Evolutionary conservation across 2,113 vertebrate species (phyloP), one percentile per base, ranked within the genome.

Genomic region (Gallinago media): DNA sequence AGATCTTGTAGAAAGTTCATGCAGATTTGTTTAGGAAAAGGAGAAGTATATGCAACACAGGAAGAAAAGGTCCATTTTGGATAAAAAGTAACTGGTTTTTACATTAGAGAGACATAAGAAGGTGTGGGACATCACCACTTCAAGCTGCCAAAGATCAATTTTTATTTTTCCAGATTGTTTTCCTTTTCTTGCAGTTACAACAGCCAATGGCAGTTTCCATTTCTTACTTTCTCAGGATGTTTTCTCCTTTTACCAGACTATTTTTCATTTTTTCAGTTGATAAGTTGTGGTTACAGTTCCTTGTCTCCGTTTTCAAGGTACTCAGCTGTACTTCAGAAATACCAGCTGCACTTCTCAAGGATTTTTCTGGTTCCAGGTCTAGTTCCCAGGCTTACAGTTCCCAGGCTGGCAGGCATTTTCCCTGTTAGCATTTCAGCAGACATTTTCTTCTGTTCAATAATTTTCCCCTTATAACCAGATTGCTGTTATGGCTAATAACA

Each of bases 161-260:
- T 61, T 85, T 40, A 11, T 58, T 61, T 61, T 59, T 73, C 20
- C 29, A 54, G 23, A 32, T 26, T 13, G 6, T 32, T 74, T 67
- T 74, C 27, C 46, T 80, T 11, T 40, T 74, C 23, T 23, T 74
- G 25, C 29, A 67, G 25, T 22, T 54, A 54, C 79, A 74, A 34
- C 8, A 54, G 14, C 2, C 21, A 61, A 34, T 13, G 4, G 2
- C 15, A 52, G 12, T 21, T 47, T 18, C n/a, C 0, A 1, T 19
- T 47, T 31, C 13, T 67, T 85, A 47, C 9, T 85, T 66, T 25
- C 40, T 66, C 20, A 8, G 8, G 14, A 40, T 67, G 5, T 61
- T 85, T 91, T 52, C 8, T 17, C 8, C 12, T 8, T 73, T 75
- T 78, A 29, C 19, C 32, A 40, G 44, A 27, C 7, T 66, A 12